These are phyloP conservation scores for Nothura maculosa DNA, from an alignment of 2,797 vertebrate species.

Conservation along the genomic window DNA sequence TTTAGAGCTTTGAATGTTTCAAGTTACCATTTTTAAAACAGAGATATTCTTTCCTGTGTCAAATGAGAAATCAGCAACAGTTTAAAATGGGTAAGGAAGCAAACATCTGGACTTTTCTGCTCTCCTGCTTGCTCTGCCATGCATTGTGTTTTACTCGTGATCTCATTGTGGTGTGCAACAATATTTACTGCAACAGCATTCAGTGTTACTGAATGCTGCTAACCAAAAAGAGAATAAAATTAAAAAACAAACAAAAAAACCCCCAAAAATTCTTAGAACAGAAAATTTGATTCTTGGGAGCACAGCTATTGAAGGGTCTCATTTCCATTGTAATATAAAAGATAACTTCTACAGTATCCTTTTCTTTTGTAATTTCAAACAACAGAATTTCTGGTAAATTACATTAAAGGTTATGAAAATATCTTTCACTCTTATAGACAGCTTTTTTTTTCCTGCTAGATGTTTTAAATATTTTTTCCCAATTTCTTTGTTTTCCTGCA, in stretches of 20 bases:
- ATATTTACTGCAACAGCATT: background rate
- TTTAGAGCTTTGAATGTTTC: background rate
- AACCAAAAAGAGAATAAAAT: background rate
- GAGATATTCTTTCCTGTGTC: background rate
- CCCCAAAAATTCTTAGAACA: background rate
- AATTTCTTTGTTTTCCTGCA: background rate
- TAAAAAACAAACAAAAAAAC: too few relatives aligned
- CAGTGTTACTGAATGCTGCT: background rate
- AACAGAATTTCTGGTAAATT: background rate
- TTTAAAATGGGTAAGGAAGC: background rate
- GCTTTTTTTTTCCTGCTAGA: background rate
- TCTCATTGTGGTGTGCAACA: background rate
- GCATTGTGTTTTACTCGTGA: background rate
- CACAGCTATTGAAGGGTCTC: background rate
- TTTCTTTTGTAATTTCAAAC: background rate
- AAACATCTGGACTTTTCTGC: background rate
- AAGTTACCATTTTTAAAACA: background rate
- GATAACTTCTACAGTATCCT: background rate
- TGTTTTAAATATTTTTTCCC: background rate
- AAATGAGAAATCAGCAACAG: background rate
- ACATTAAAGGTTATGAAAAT: background rate
- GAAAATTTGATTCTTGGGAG: rapidly evolving
- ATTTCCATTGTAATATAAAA: rapidly evolving
- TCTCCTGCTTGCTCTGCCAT: background rate
- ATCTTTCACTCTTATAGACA: background rate